These are phyloP conservation scores for Batillaria attramentaria DNA, from an alignment of 1,140 invertebrate species.

Conservation along the genomic window DNA sequence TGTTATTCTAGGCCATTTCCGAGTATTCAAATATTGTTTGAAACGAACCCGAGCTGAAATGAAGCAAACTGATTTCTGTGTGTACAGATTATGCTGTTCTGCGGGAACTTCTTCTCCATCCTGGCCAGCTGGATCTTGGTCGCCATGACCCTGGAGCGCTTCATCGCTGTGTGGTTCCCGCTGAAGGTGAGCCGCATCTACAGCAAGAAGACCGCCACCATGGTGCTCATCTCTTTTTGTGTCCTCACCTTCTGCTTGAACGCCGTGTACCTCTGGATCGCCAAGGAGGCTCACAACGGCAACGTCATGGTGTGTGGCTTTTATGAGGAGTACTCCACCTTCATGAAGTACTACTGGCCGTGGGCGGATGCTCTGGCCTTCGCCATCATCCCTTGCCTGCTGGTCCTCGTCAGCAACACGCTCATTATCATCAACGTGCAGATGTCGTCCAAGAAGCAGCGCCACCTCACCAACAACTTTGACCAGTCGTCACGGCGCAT, in stretches of 20 bases:
- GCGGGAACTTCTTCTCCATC: conserved; percentile 50
- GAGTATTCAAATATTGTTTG: no score
- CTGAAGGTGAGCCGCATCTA: conserved; percentile 56
- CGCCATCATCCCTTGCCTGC: conserved; percentile 53
- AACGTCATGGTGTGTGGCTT: conserved; percentile 40
- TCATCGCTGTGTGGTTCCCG: conserved; percentile 62
- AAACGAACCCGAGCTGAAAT: no score
- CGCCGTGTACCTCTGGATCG: conserved; percentile 46
- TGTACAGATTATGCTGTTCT: conserved; percentile 48
- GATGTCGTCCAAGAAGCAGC: conserved; percentile 48
- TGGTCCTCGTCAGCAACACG: conserved; percentile 58
- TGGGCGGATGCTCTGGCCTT: conserved; percentile 57
- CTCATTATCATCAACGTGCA: conserved; percentile 58
- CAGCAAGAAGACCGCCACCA: conserved; percentile 44
- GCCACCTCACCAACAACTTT: conserved; percentile 40
- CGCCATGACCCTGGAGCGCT: conserved; percentile 61
- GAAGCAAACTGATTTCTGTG: no score
- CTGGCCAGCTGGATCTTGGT: conserved; percentile 65
- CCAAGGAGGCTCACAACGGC: conserved; percentile 38
- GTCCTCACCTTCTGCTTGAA: conserved; percentile 44
- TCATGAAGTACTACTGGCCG: conserved; percentile 50
- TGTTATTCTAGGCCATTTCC: no score
- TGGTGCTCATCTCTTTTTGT: conserved; percentile 41
- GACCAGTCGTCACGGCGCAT: conserved; percentile 43
- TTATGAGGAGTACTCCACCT: conserved; percentile 36